Evolutionary conservation across 2,113 vertebrate species (phyloP), one percentile per base, ranked within the genome.

Genomic region (Nettapus auritus): DNA sequence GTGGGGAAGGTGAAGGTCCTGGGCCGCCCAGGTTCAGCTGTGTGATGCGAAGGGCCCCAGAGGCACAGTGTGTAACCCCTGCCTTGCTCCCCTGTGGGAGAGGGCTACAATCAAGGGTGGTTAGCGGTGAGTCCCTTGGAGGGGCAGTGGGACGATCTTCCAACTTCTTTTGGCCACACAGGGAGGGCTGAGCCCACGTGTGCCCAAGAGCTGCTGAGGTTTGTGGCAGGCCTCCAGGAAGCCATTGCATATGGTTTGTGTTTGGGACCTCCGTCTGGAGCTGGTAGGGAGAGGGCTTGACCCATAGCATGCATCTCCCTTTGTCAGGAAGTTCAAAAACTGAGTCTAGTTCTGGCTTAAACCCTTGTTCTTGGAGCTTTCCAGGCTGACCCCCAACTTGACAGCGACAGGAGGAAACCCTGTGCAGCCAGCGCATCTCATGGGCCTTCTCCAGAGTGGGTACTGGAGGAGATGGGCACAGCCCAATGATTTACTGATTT

Each of bases 81-180:
- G 7, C 52, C 19, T 17, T 21, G 11, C 1, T 52, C 34, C 4
- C 19, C 36, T 71, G 53, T 2, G 3, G 36, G 34, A 73, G 31
- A 48, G 33, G 28, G n/a, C 48, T 64, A 13, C 76, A 60, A 53
- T 33, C 34, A 15, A 63, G 50, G 28, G 20, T 46, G 21, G 6
- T 23, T 1, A 3, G 38, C 53, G 38, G 21, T 2, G 7, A 11
- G 64, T 68, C 34, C 31, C 2, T 4, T 8, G 3, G 42, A 40
- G 36, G 19, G 18, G 18, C 0, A 0, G 28, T 18, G 44, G 20
- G 57, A 22, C 8, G 4, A 1, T 36, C 28, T 48, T 46, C 44
- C 53, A 55, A 16, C 69, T 80, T 7, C 50, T 33, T 18, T 16
- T 60, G 50, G 34, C 38, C 38, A 12, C 2, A 2, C 46, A 8